phyloP scores from a whole-genome alignment of 2,113 vertebrate species.

The Protomyctophum bolini region DNA sequence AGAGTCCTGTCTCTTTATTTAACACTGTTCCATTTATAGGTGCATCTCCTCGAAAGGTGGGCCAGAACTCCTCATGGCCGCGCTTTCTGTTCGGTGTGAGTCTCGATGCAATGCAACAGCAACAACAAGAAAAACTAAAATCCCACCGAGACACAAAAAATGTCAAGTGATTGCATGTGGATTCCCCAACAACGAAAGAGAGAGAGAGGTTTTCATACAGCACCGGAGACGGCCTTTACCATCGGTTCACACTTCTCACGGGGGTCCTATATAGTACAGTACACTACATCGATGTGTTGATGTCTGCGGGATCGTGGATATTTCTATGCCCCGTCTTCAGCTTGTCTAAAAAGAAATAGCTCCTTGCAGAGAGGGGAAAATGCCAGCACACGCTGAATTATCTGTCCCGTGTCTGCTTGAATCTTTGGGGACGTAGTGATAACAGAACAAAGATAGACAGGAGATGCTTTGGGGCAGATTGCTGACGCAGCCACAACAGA shows the following conservation, averaged over 20 bases:
- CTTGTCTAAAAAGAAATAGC: not conserved
- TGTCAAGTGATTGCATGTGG: not conserved
- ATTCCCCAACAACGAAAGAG: not conserved
- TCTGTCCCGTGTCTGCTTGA: conserved; percentile 19
- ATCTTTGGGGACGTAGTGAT: conserved; percentile 24
- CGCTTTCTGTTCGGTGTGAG: conserved; percentile 5
- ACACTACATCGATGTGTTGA: conserved; percentile 4
- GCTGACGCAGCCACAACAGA: conserved; percentile 30
- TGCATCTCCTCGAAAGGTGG: conserved; percentile 21
- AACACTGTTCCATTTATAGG: conserved; percentile 7
- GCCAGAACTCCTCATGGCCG: conserved; percentile 1
- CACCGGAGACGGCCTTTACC: not conserved
- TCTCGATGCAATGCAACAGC: not conserved
- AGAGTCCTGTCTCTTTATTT: not conserved
- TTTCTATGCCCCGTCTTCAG: not conserved
- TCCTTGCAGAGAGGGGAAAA: not conserved
- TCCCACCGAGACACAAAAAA: no score
- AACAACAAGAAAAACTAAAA: no score
- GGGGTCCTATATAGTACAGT: conserved; percentile 23
- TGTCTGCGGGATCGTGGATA: conserved; percentile 17
- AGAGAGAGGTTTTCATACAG: not conserved
- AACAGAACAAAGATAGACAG: conserved; percentile 13
- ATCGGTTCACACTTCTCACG: not conserved
- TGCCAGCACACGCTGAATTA: conserved; percentile 3
- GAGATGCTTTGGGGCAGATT: conserved; percentile 29